Evolutionary conservation across 2,888 invertebrate genomes (phyloP).

Genomic region (Tiphia femorata): DNA sequence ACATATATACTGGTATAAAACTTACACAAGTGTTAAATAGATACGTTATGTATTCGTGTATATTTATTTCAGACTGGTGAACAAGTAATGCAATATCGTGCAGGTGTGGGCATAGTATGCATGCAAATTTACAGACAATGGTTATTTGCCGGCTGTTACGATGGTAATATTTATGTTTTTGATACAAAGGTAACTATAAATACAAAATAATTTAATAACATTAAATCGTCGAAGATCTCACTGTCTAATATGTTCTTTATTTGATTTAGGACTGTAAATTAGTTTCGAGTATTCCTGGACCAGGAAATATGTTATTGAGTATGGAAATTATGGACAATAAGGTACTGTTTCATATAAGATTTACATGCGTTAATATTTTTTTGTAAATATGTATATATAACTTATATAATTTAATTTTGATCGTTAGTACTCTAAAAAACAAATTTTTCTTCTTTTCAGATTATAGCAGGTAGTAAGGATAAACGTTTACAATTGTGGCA

Average conservation of each 20-base stretch:
- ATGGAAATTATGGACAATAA: conserved; percentile 77
- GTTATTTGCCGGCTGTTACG: conserved; percentile 81
- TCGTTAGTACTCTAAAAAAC: conserved; percentile 2
- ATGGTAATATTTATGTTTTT: conserved; percentile 83
- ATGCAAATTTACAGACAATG: conserved; percentile 76
- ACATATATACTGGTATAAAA: not conserved
- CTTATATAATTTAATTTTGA: not conserved
- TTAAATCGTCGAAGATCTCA: not conserved
- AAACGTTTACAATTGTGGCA: conserved; percentile 76
- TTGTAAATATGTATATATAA: not conserved
- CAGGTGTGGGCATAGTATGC: conserved; percentile 81
- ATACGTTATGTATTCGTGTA: too few species aligned
- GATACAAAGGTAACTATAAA: conserved; percentile 67
- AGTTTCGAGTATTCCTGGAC: conserved; percentile 77
- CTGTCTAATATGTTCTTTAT: conserved; percentile 1
- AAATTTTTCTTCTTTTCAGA: conserved; percentile 69
- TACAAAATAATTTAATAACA: not conserved
- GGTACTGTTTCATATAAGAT: conserved; percentile 69
- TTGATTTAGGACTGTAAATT: conserved; percentile 66
- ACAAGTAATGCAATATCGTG: conserved; percentile 73
- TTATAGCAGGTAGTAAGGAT: conserved; percentile 79
- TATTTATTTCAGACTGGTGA: conserved; percentile 74
- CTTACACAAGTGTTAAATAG: too few species aligned
- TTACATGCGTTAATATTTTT: not conserved
- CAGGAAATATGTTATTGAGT: conserved; percentile 80